Conservation (phyloP, 2,113 vertebrate species). For the Psilopogon haemacephalus region DNA sequence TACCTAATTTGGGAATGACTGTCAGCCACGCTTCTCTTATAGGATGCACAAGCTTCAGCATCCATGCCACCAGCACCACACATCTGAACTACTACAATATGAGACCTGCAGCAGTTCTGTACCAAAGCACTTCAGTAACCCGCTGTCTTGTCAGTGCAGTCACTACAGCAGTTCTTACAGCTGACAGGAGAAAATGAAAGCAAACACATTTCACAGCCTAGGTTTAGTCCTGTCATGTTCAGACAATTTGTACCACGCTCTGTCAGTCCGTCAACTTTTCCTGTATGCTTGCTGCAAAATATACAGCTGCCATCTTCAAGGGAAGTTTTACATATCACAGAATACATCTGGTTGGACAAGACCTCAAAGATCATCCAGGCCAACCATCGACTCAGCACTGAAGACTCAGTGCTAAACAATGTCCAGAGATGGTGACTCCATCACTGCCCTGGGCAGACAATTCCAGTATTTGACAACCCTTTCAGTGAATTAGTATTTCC, state of each 20-base stretch:
- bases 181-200: not conserved
- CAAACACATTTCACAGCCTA: not conserved
- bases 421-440: too few relatives aligned
- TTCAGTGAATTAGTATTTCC: too few relatives aligned
- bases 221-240: not conserved
- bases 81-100: not conserved
- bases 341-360: too few relatives aligned
- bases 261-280: not conserved
- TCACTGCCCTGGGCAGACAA: too few relatives aligned
- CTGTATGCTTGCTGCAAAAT: not conserved
- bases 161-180: not conserved
- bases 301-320: not conserved
- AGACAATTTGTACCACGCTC: not conserved
- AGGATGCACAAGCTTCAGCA: not conserved
- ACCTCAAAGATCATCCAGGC: too few relatives aligned
- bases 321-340: not conserved
- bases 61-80: not conserved
- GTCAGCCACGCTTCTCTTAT: not conserved
- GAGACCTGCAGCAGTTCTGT: not conserved
- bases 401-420: too few relatives aligned
- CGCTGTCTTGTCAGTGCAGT: not conserved
- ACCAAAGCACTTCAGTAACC: not conserved
- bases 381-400: too few relatives aligned
- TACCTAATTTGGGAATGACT: conserved; percentile 23
- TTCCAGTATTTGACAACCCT: too few relatives aligned